Conservation (phyloP, 1,140 invertebrate genomes). For the Dryas iulia region DNA sequence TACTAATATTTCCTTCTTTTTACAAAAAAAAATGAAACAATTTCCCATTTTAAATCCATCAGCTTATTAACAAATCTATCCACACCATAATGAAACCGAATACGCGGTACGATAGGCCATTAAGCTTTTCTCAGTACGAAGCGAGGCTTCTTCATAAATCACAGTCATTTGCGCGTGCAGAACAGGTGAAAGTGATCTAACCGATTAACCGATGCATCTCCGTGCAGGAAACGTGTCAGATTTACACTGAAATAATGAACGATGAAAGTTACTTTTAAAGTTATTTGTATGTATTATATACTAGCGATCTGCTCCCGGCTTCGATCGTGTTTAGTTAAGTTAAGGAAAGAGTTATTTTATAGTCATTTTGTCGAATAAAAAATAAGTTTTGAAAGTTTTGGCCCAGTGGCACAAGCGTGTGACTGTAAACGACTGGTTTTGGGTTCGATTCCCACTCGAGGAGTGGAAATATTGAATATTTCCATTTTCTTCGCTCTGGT, state of each 20-base stretch:
- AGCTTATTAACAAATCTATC: not conserved
- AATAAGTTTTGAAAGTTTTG: too few species aligned
- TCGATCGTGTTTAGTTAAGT: too few species aligned
- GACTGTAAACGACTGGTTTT: too few species aligned
- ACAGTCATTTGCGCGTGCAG: conserved; percentile 21
- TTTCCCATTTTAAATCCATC: not conserved
- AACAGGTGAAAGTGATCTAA: conserved; percentile 32
- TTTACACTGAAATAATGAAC: not conserved
- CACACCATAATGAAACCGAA: not conserved
- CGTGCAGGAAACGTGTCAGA: not conserved
- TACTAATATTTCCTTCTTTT: too few species aligned
- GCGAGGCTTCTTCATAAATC: conserved; percentile 17
- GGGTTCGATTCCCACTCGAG: too few species aligned
- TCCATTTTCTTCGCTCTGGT: too few species aligned
- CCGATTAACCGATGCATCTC: conserved; percentile 23
- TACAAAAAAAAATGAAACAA: too few species aligned
- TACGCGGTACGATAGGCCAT: conserved; percentile 10
- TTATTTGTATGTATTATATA: not conserved
- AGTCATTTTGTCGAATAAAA: too few species aligned
- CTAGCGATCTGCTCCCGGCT: too few species aligned
- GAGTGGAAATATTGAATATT: too few species aligned
- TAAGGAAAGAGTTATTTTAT: too few species aligned
- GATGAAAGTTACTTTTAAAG: not conserved
- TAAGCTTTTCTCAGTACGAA: conserved; percentile 14
- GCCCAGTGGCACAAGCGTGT: too few species aligned